Evolutionary conservation across 2,888 invertebrate species (phyloP), one percentile per base, ranked within the genome.

Genomic region (Melikaiella ostensackeni): DNA sequence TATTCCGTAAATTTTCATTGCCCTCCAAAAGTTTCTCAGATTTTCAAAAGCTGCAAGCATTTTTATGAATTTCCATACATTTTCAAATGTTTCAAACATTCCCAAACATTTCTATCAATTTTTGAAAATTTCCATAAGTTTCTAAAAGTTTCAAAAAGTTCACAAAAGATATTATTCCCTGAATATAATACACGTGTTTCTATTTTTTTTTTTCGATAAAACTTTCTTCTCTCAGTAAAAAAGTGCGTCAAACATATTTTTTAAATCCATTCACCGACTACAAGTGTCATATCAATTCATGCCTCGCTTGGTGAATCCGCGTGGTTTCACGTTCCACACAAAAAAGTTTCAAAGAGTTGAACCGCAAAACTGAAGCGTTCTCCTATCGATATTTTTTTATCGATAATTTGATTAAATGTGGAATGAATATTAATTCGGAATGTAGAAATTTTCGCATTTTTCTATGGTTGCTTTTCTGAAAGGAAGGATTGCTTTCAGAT

Each of bases 261-360:
- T 66, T 19, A 66, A 66, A 42, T 42, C 42, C 9, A 27, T 46
- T 16, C 9, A 66, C 46, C 24, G 7, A 38, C 64, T 13, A 38
- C 42, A 50, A 24, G 46, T 66, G 42, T 66, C 27, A 66, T 66
- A 46, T 66, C 42, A 66, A 66, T 66, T 66, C 46, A 66, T 42
- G 66, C 38, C 38, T 74, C 63, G 35, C 59, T 62, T 33, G 50
- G 33, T 42, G 75, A 33, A 19, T 75, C 21, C 59, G 61, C 24
- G 61, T n/a, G 19, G 61, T 62, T 62, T 62, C 33, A 63, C 9
- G n/a, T 35, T 57, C 3, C 24, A 11, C 24, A n/a, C 21, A 30
- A 75, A 75, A 55, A 50, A 46, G 21, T 27, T 42, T 64, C 63
- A 42, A 42, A 42, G 42, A 42, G 42, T 16, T 42, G 42, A 16